phyloP scores from a whole-genome alignment of 1,140 invertebrate species.

The Bombyx mori region ASM3026992v2 NC_085120.1:9143501-9144000 shows the following conservation, averaged over 20 bases:
- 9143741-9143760: slow-evolving; percentile 54
- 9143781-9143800: slow-evolving; percentile 37
- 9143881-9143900: slow-evolving; percentile 66
- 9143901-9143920: slow-evolving; percentile 53
- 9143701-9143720: slow-evolving; percentile 65
- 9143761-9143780: slow-evolving; percentile 27
- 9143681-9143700: slow-evolving; percentile 63
- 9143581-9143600: slow-evolving; percentile 31
- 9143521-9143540: slow-evolving; percentile 47
- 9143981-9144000: slow-evolving; percentile 56
- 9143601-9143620: slow-evolving; percentile 58
- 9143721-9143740: slow-evolving; percentile 60
- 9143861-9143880: slow-evolving; percentile 65
- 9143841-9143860: slow-evolving; percentile 63
- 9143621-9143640: slow-evolving; percentile 51
- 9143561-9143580: slow-evolving; percentile 54
- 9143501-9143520: slow-evolving; percentile 61
- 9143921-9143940: slow-evolving; percentile 42
- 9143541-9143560: slow-evolving; percentile 60
- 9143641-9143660: slow-evolving; percentile 41
- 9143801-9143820: slow-evolving; percentile 67
- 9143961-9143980: slow-evolving; percentile 40
- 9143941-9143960: slow-evolving; percentile 49
- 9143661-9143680: slow-evolving; percentile 56
- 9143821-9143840: slow-evolving; percentile 63